Evolutionary conservation across 2,113 vertebrate species (phyloP), one percentile per base, ranked within the genome.

Genomic region (Python bivittatus): DNA sequence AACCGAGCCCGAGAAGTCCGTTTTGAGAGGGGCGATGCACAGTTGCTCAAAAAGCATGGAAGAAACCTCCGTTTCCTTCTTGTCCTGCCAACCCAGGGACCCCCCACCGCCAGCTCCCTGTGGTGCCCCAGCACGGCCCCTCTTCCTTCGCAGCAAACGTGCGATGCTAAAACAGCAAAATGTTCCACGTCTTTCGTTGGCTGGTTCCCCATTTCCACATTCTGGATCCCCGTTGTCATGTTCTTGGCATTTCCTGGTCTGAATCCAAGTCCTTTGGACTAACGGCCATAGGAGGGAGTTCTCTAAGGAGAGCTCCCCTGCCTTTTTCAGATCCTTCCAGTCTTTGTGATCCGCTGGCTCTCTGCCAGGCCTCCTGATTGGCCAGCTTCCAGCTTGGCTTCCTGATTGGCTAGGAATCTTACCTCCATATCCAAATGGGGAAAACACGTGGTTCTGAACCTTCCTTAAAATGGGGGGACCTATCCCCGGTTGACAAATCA

Each of bases 1-100:
- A 97, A 93, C 94, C 53, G 96, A 92, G 93, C 92, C 94, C 96
- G 96, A 92, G 95, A 95, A 92, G 93, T 92, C 96, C 94, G 94
- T 91, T 95, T 95, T 89, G 23, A 90, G 44, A 90, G 1, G 52
- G 84, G 95, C 90, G 84, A 4, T 23, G 3, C 3, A 17, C 91
- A 93, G 93, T 44, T 94, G 91, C 94, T 95, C 89, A 93, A 38
- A 91, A 95, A 92, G 86, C 92, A 96, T 13, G 94, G 93, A 94
- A 94, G 93, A 95, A 88, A 92, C 54, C 91, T 91, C 95, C 84
- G 4, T 17, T 58, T 91, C 29, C 83, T 96, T 95, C 91, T 15
- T 57, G 9, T 91, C 93, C 89, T 90, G 87, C 93, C 79, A 95
- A 91, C 86, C 91, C 94, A 94, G 85, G 88, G 94, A 90, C 44